Evolutionary conservation across 2,888 invertebrate genomes (phyloP).

Genomic region (Ochropacha duplaris): DNA sequence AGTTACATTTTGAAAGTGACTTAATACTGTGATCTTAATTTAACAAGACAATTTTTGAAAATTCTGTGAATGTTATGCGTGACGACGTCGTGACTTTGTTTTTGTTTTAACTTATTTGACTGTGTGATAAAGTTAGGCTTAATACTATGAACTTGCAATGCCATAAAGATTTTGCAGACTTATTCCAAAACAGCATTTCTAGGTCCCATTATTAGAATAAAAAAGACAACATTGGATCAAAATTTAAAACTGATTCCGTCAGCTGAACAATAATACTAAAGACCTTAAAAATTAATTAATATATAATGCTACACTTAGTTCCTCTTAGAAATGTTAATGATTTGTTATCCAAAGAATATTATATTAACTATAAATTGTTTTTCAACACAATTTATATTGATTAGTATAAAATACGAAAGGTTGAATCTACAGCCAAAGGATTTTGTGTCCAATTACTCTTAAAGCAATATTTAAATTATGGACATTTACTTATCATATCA

Average conservation of each 20-base stretch:
- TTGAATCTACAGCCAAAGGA: conserved; percentile 44
- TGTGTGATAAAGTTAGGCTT: conserved; percentile 78
- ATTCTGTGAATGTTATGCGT: conserved; percentile 67
- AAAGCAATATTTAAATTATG: conserved; percentile 78
- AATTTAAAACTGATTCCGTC: conserved; percentile 32
- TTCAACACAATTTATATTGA: conserved; percentile 61
- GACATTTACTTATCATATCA: conserved; percentile 58
- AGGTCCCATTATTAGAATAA: conserved; percentile 49
- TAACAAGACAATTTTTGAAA: conserved; percentile 77
- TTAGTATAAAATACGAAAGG: conserved; percentile 60
- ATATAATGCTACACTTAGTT: conserved; percentile 69
- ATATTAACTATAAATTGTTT: conserved; percentile 73
- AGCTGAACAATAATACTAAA: conserved; percentile 40
- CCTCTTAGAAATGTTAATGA: conserved; percentile 79
- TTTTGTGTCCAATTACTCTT: conserved; percentile 59
- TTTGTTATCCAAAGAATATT: conserved; percentile 81
- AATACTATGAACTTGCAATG: conserved; percentile 66
- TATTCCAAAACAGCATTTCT: conserved; percentile 76
- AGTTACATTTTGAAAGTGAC: conserved; percentile 77
- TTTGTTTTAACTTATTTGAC: conserved; percentile 72
- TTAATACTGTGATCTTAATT: conserved; percentile 83
- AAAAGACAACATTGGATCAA: conserved; percentile 35
- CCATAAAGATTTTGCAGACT: conserved; percentile 68
- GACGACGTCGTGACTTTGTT: conserved; percentile 65
- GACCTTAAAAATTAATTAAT: conserved; percentile 37